Conservation (phyloP, 1,140 invertebrate genomes). For the Dryas iulia region DNA sequence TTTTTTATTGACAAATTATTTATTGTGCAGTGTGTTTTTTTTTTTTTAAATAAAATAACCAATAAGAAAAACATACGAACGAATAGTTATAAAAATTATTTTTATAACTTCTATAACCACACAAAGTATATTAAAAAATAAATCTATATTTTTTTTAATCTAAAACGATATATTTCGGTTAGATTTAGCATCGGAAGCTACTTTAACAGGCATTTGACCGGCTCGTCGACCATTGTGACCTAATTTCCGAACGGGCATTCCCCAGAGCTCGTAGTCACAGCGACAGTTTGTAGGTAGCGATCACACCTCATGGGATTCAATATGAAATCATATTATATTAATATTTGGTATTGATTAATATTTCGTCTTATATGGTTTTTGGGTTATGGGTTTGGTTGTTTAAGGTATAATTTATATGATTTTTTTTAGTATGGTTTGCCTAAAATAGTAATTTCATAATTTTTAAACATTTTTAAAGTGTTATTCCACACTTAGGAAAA, state of each 20-base stretch:
- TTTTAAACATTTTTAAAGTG: too few species aligned
- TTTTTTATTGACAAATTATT: too few species aligned
- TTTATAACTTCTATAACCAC: too few species aligned
- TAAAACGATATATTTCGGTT: not conserved
- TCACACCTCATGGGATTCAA: not conserved
- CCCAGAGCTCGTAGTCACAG: constrained; percentile 7
- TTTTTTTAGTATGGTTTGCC: too few species aligned
- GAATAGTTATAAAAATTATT: too few species aligned
- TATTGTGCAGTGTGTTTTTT: too few species aligned
- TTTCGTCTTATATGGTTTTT: not conserved
- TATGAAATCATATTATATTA: not conserved
- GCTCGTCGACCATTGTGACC: constrained; percentile 14
- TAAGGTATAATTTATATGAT: not conserved
- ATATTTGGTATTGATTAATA: not conserved
- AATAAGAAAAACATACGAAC: too few species aligned
- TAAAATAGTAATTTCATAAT: too few species aligned
- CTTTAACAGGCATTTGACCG: constrained; percentile 2
- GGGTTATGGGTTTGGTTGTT: not conserved
- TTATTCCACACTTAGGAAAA: too few species aligned
- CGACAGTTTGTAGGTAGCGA: constrained; percentile 1
- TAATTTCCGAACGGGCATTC: constrained; percentile 16
- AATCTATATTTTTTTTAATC: not conserved
- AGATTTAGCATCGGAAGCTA: not conserved
- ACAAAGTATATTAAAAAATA: not conserved
- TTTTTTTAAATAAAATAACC: too few species aligned